Base-by-base conservation (phyloP, 2,113 vertebrate species). In the Stegastes partitus region DNA sequence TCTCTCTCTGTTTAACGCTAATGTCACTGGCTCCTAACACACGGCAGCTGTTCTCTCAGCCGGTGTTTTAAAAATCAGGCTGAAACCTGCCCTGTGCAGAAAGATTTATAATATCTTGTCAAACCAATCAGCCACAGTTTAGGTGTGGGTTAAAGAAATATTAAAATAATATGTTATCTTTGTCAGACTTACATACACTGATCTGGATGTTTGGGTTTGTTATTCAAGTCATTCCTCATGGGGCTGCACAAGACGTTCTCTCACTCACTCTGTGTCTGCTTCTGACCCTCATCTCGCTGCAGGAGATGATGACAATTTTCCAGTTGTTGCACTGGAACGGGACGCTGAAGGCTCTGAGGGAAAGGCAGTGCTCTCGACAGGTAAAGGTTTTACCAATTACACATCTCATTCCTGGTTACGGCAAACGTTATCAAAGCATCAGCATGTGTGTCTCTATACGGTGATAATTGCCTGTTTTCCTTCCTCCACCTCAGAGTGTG, bases 261-360 rank as follows among this genome's bases (percentile, higher is more conserved):
- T 63, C 39, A 42, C 14, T 50, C 7, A 51, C 9, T 25, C 12
- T 70, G 15, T 28, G n/a, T 55, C 49, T 61, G 7, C 22, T 53
- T 44, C 23, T 63, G 19, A 44, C 10, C 25, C n/a, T 68, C 45
- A 45, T 47, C 86, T 77, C 79, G 74, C 34, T 87, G 2, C 59
- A 97, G 96, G 96, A 96, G 88, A 92, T 96, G 89, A 97, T 97
- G 96, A 97, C 95, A 42, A 82, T 96, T 83, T 97, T 97, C 84
- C 96, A 97, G 68, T 86, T 97, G 53, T 75, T 97, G 84, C 96
- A 97, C 68, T 97, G 96, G 96, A 97, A 97, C 3, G 94, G 96
- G 85, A 96, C 94, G 26, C 92, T 97, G 28, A 97, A 96, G 87
- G 94, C 93, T 18, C 90, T 97, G 42, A 95, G 95, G 79, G 93